A percentile compares a stretch with the other conserved stretches of the same genome.
These are phyloP conservation scores for Anthopleura xanthogrammica DNA, from an alignment of 92 coral and sea anemone genomes.

Conservation along the genomic window DNA sequence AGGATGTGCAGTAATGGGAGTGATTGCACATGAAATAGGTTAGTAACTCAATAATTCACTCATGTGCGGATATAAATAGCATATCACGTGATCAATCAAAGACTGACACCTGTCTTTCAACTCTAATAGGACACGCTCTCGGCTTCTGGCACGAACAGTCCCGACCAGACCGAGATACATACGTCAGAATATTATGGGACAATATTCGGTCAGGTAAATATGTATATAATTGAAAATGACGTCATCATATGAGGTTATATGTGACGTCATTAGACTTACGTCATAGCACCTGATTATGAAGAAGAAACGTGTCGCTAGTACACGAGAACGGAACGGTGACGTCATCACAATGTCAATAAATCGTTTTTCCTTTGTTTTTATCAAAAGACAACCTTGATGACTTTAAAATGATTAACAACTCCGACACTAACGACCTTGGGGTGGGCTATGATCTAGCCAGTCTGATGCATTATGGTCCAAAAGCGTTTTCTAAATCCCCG, in stretches of 20 bases:
- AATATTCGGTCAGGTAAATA: slow-evolving; percentile 18
- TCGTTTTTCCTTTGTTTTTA: not conserved
- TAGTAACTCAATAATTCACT: not conserved
- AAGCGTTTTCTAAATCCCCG: slow-evolving; percentile 15
- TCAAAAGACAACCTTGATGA: slow-evolving; percentile 9
- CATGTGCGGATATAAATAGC: not conserved
- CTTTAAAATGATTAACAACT: slow-evolving; percentile 20
- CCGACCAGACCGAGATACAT: slow-evolving; percentile 26
- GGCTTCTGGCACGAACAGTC: slow-evolving; percentile 37
- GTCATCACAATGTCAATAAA: not conserved
- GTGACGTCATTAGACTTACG: not conserved
- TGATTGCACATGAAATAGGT: slow-evolving; percentile 43
- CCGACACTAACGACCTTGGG: slow-evolving; percentile 29
- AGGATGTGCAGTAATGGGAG: slow-evolving; percentile 29
- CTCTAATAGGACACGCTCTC: slow-evolving; percentile 20
- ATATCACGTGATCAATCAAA: not conserved
- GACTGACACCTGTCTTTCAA: not conserved
- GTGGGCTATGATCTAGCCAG: slow-evolving; percentile 25
- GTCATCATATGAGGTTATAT: not conserved
- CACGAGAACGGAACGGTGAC: not conserved
- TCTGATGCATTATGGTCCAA: slow-evolving; percentile 44
- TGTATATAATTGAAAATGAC: not conserved
- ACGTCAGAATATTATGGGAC: slow-evolving; percentile 23
- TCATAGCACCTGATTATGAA: not conserved
- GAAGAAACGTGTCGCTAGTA: not conserved